A percentile compares a stretch with the other conserved stretches of the same genome.
Conservation (phyloP, 2,888 invertebrate species). For the Pteria penguin region DNA sequence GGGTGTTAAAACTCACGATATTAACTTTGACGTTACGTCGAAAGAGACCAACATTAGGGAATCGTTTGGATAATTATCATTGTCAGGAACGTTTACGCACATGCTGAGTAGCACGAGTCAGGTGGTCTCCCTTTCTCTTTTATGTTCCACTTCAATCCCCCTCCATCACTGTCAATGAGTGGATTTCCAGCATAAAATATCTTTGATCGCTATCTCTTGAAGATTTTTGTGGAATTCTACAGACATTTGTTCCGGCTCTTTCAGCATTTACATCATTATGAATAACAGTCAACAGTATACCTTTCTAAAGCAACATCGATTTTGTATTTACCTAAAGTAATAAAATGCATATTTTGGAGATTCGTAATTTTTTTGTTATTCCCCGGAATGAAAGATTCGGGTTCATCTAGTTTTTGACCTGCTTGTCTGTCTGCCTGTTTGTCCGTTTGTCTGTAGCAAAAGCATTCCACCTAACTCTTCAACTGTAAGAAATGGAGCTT, state of each 20-base stretch:
- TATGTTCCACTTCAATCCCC: slow-evolving; percentile 40
- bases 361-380: too few species aligned
- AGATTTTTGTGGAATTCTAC: slow-evolving; percentile 4
- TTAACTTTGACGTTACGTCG: slow-evolving; percentile 44
- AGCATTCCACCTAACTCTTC: too few species aligned
- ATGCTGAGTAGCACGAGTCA: slow-evolving; percentile 31
- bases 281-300: too few species aligned
- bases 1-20: slow-evolving; percentile 43
- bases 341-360: too few species aligned
- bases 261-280: too few species aligned
- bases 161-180: slow-evolving; percentile 33
- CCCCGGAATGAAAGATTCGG: too few species aligned
- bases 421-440: too few species aligned
- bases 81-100: slow-evolving; percentile 37
- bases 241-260: slow-evolving; percentile 15
- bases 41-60: slow-evolving; percentile 42
- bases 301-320: too few species aligned
- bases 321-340: too few species aligned
- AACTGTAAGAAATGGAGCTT: too few species aligned
- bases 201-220: slow-evolving; percentile 40
- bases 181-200: slow-evolving; percentile 21
- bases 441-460: too few species aligned
- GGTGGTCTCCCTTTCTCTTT: slow-evolving; percentile 41
- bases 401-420: too few species aligned
- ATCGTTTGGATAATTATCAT: slow-evolving; percentile 45